Evolutionary conservation across 2,113 vertebrate genomes (phyloP).

Genomic region (Oxyura jamaicensis): DNA sequence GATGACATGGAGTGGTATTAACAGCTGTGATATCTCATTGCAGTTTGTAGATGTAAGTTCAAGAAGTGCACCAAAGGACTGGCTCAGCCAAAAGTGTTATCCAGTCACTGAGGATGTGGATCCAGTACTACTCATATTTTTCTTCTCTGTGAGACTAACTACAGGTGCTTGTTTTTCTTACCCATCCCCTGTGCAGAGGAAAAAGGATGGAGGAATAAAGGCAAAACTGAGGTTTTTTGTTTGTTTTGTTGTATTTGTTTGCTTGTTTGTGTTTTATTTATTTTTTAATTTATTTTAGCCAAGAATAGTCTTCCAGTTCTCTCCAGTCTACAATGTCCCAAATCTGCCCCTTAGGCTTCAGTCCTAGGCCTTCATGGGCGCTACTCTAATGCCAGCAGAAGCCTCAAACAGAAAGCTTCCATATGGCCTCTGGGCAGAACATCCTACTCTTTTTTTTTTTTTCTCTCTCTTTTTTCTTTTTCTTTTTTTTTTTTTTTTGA

Average conservation of each 20-base stretch:
- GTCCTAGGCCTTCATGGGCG: neutral
- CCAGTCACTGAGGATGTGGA: neutral
- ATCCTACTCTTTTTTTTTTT: neutral
- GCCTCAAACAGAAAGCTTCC: neutral
- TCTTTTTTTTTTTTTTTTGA: neutral
- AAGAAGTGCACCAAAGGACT: neutral
- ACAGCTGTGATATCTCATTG: neutral
- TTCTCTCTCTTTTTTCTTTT: neutral
- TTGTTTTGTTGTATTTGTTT: no score
- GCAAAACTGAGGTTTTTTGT: fast-evolving
- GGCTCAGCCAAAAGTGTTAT: neutral
- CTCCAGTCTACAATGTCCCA: neutral
- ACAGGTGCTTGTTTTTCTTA: neutral
- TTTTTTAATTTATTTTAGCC: no score
- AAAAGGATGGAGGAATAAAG: neutral
- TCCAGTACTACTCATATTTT: neutral
- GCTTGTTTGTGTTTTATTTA: no score
- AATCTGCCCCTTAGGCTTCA: neutral
- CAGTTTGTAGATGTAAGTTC: neutral
- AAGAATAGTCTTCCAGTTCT: neutral
- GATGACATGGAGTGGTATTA: neutral
- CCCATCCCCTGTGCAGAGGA: neutral
- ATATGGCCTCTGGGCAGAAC: neutral
- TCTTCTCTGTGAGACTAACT: neutral
- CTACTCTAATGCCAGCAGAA: neutral